Evolutionary conservation across 1,140 invertebrate species (phyloP).

Genomic region (Coelopa frigida): DNA sequence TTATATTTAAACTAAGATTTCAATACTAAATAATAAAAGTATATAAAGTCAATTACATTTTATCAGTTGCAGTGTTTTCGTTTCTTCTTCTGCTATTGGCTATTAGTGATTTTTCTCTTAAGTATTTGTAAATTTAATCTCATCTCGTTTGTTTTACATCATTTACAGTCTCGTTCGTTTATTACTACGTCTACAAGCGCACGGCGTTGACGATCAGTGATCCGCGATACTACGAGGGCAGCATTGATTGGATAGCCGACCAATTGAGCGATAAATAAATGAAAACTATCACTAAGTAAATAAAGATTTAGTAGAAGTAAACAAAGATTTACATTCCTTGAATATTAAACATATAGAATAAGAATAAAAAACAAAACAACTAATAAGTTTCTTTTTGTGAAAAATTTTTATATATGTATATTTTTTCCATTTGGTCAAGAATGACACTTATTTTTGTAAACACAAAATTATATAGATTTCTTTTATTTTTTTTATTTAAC

Average conservation of each 20-base stretch:
- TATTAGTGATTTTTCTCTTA: too few relatives aligned
- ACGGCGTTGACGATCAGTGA: slow-evolving; percentile 62
- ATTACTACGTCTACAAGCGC: slow-evolving; percentile 68
- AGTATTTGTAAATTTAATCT: too few relatives aligned
- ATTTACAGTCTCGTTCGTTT: slow-evolving; percentile 59
- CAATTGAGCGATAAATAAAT: slow-evolving; percentile 44
- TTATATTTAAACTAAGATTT: too few relatives aligned
- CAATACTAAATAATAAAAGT: neutral
- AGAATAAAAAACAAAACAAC: neutral
- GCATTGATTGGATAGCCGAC: slow-evolving; percentile 60
- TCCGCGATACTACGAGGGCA: slow-evolving; percentile 62
- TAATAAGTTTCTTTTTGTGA: neutral
- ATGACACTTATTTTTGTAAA: too few relatives aligned
- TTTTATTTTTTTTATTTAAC: neutral
- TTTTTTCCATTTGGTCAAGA: too few relatives aligned
- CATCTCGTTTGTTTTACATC: neutral
- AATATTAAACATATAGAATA: neutral
- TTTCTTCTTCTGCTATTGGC: too few relatives aligned
- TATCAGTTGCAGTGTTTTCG: too few relatives aligned
- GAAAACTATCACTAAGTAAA: slow-evolving; percentile 1
- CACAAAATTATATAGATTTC: neutral
- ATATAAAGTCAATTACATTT: too few relatives aligned
- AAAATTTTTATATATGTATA: too few relatives aligned
- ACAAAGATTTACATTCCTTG: neutral
- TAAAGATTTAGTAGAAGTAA: slow-evolving; percentile 7